Base-by-base conservation (phyloP, 2,797 vertebrate species). In the Cygnus olor region DNA sequence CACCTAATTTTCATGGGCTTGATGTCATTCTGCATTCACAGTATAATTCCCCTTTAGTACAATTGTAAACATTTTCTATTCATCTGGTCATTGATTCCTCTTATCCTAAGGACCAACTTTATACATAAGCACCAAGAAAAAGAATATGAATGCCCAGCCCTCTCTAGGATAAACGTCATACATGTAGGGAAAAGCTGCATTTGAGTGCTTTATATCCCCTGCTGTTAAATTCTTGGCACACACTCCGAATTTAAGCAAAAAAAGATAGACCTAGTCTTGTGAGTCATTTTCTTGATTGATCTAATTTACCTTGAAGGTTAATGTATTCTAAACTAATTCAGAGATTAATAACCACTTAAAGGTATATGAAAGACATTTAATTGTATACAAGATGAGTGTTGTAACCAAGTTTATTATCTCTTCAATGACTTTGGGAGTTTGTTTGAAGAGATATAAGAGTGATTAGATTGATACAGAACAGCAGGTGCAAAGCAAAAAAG, bases 241-340 rank as follows among this genome's bases (percentile, higher is more conserved):
- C 25, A 14, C 70, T 47, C 60, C 14, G 9, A 73, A 86, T 96
- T 42, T 64, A 78, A 91, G 63, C 45, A 93, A 65, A 94, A 96
- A 96, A 95, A 97, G 89, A 88, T 47, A 91, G 88, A 76, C 51
- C 61, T 64, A 78, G 58, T 57, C 88, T 94, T 90, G 64, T 91
- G 95, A 98, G 94, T 97, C 89, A 90, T 97, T 97, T 97, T 94
- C 96, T 84, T 97, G 97, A 98, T 97, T 97, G 97, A 98, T 98
- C 95, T 98, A 97, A 98, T 98, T 98, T 98, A 94, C 96, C 97
- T 97, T 98, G 98, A 98, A 98, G 98, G 98, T 98, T 98, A 98
- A 98, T 98, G 96, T 94, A 98, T 98, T 98, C 98, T 96, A 97
- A 97, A 97, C 95, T 96, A 98, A 98, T 97, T 97, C 94, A n/a